Evolutionary conservation across 2,113 vertebrate species (phyloP).

Genomic region (Larimichthys polyactis): DNA sequence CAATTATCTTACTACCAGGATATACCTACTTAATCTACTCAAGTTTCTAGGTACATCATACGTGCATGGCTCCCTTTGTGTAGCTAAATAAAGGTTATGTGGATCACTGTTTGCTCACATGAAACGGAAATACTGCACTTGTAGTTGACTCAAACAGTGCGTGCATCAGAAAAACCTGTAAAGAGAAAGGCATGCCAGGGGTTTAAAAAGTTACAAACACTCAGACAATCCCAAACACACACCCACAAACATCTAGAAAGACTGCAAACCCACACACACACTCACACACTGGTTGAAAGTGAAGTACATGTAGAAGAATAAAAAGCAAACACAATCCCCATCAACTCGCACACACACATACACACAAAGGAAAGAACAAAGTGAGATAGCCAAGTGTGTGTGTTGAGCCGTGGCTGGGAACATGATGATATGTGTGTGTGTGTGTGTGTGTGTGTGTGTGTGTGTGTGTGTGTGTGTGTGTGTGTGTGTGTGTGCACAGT

Average conservation of each 20-base stretch:
- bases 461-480: slow-evolving; percentile 21
- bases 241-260: neutral
- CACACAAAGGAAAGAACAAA: neutral
- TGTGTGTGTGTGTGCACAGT: slow-evolving; percentile 57
- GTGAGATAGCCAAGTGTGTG: slow-evolving; percentile 15
- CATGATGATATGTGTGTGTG: slow-evolving; percentile 24
- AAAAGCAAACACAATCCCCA: slow-evolving; percentile 17
- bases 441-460: slow-evolving; percentile 22
- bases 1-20: too few species aligned
- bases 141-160: neutral
- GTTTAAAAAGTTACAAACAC: neutral
- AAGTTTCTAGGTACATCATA: neutral
- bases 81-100: too few species aligned
- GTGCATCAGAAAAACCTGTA: neutral
- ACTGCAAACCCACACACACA: slow-evolving; percentile 9
- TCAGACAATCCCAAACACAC: neutral
- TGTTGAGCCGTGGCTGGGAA: slow-evolving; percentile 13
- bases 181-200: neutral
- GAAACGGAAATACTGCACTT: neutral
- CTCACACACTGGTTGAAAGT: neutral
- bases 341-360: neutral
- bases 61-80: neutral
- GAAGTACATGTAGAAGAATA: slow-evolving; percentile 13
- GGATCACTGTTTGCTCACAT: neutral
- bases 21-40: neutral